Conservation (phyloP, 1,140 invertebrate genomes). For the Tribolium castaneum region DNA sequence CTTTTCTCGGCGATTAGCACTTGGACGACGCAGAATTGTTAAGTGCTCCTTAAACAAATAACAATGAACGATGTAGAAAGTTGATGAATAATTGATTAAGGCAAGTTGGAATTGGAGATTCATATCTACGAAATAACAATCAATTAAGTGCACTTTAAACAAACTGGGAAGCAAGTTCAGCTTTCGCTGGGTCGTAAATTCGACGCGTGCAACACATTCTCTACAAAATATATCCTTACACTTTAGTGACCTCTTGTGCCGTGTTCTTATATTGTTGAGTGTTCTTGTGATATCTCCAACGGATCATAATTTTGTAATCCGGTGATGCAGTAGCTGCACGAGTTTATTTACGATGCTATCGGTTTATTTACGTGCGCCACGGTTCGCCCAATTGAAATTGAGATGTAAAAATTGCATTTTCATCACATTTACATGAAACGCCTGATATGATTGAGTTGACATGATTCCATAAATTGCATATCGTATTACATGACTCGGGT, state of each 20-base stretch:
- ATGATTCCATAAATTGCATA: slow-evolving; percentile 7
- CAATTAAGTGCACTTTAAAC: slow-evolving; percentile 8
- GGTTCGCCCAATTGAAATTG: not conserved
- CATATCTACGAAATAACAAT: not conserved
- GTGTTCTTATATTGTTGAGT: not conserved
- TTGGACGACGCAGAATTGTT: not conserved
- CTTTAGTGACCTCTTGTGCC: not conserved
- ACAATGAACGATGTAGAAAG: not conserved
- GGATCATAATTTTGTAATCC: slow-evolving; percentile 10
- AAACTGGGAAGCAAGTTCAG: not conserved
- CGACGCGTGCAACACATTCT: not conserved
- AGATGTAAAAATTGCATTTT: not conserved
- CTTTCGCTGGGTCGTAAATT: not conserved
- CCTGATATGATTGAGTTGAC: not conserved
- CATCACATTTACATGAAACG: not conserved
- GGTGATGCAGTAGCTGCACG: slow-evolving; percentile 1
- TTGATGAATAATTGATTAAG: not conserved
- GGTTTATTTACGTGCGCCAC: not conserved
- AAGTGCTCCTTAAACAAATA: not conserved
- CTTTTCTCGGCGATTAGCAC: not conserved
- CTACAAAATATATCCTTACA: not conserved
- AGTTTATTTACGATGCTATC: slow-evolving; percentile 5
- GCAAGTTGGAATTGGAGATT: not conserved
- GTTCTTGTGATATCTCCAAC: not conserved
- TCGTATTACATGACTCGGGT: not conserved